A percentile compares a stretch with the other conserved stretches of the same genome.
Evolutionary conservation across 2,113 vertebrate genomes (phyloP).

Genomic region (Microtus ochrogaster): DNA sequence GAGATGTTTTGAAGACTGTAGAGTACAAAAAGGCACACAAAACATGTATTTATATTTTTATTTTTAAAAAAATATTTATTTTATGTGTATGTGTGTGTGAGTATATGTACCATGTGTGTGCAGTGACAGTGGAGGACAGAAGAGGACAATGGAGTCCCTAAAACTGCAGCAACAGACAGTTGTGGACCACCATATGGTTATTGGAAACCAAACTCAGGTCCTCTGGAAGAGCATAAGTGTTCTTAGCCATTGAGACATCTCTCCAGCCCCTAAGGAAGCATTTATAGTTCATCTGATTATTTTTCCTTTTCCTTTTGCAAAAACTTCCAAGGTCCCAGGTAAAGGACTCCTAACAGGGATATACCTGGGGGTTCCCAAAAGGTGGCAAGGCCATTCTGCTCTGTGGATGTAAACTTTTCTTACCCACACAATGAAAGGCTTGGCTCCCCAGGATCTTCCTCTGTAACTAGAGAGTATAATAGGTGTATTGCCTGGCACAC

Average conservation of each 20-base stretch:
- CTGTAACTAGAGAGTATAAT: background rate
- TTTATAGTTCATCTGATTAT: no score
- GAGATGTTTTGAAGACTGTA: background rate
- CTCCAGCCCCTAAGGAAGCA: background rate
- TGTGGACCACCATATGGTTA: background rate
- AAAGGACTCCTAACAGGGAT: background rate
- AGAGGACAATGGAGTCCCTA: background rate
- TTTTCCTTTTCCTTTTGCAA: background rate
- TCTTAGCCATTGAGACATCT: background rate
- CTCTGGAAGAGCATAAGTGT: background rate
- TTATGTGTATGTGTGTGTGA: background rate
- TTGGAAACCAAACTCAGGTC: background rate
- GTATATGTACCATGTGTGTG: background rate
- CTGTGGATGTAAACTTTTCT: background rate
- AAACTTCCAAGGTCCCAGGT: background rate
- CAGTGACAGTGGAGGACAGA: background rate
- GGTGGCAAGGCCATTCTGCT: background rate
- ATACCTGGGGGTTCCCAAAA: background rate
- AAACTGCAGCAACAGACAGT: background rate
- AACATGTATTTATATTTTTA: background rate
- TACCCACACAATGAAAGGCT: conserved; percentile 2
- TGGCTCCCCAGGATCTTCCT: background rate
- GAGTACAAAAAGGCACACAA: background rate
- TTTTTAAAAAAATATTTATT: background rate
- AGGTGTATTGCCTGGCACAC: background rate